phyloP scores from a whole-genome alignment of 2,888 invertebrate genomes.

The Rhagophthalmus giganteus region DNA sequence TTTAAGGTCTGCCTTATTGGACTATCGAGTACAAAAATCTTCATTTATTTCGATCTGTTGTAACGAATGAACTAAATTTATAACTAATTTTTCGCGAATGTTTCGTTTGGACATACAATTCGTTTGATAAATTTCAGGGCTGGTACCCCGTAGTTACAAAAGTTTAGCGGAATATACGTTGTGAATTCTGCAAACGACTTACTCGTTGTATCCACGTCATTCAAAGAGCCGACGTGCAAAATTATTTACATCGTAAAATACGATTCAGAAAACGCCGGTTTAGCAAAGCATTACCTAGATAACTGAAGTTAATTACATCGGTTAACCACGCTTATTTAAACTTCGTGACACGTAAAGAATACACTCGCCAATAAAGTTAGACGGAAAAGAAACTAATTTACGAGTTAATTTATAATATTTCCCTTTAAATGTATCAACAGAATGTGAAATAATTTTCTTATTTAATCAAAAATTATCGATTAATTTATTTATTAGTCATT shows the following conservation, averaged over 20 bases:
- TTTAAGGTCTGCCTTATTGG: conserved; percentile 39
- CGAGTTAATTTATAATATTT: too few species aligned
- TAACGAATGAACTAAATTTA: conserved; percentile 2
- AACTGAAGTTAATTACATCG: conserved; percentile 25
- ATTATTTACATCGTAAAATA: conserved; percentile 11
- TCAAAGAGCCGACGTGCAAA: not conserved
- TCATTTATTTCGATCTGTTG: conserved; percentile 17
- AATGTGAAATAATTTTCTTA: too few species aligned
- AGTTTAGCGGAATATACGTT: not conserved
- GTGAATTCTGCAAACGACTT: not conserved
- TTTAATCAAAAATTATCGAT: too few species aligned
- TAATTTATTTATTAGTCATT: too few species aligned
- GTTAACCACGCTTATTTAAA: conserved; percentile 22
- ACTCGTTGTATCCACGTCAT: conserved; percentile 1
- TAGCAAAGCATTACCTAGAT: conserved; percentile 13
- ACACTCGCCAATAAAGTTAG: too few species aligned
- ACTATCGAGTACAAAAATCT: conserved; percentile 18
- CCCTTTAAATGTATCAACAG: too few species aligned
- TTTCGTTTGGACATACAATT: not conserved
- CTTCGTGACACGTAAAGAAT: too few species aligned
- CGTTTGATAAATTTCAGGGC: not conserved
- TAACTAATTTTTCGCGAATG: conserved; percentile 3
- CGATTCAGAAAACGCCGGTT: conserved; percentile 5
- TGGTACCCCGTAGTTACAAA: conserved; percentile 1
- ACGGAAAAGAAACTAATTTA: too few species aligned